These are phyloP conservation scores for Cylindroiulus punctatus DNA, from an alignment of 2,888 invertebrate species.

Conservation along the genomic window DNA sequence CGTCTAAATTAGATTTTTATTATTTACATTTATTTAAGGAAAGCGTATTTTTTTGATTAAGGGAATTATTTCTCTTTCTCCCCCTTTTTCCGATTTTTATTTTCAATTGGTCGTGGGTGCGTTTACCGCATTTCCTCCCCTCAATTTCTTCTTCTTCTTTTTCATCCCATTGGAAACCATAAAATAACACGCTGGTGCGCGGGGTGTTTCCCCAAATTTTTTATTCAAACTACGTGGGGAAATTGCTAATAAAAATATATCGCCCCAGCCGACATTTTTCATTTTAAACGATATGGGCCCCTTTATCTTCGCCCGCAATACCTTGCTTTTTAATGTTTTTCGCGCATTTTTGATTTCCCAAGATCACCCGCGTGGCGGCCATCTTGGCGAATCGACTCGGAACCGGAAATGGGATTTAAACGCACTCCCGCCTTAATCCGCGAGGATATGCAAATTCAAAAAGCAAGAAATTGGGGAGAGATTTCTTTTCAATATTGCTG, in stretches of 20 bases:
- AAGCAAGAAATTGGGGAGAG: no score
- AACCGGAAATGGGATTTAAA: slow-evolving; percentile 21
- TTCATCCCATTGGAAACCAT: background rate
- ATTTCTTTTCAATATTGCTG: no score
- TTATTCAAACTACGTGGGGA: background rate
- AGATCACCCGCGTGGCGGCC: background rate
- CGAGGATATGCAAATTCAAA: background rate
- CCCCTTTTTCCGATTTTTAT: background rate
- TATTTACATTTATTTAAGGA: slow-evolving; percentile 33
- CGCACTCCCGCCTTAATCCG: background rate
- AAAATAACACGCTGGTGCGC: background rate
- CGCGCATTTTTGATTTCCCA: slow-evolving; percentile 32
- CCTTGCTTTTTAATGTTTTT: background rate
- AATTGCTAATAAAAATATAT: slow-evolving; percentile 39
- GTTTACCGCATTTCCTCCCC: background rate
- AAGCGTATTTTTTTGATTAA: slow-evolving; percentile 29
- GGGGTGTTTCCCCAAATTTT: slow-evolving; percentile 13
- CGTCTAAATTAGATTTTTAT: slow-evolving; percentile 19
- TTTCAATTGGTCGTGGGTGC: background rate
- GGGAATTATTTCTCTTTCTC: slow-evolving; percentile 9
- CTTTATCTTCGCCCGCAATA: background rate
- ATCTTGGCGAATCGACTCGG: background rate
- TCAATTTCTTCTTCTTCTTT: background rate
- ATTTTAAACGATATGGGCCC: slow-evolving; percentile 33
- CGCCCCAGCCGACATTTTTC: background rate